Percentiles rank a stretch among this genome's conserved stretches.
Conservation (phyloP, 2,888 invertebrate genomes). For the Cryptocheilus praepositus region DNA sequence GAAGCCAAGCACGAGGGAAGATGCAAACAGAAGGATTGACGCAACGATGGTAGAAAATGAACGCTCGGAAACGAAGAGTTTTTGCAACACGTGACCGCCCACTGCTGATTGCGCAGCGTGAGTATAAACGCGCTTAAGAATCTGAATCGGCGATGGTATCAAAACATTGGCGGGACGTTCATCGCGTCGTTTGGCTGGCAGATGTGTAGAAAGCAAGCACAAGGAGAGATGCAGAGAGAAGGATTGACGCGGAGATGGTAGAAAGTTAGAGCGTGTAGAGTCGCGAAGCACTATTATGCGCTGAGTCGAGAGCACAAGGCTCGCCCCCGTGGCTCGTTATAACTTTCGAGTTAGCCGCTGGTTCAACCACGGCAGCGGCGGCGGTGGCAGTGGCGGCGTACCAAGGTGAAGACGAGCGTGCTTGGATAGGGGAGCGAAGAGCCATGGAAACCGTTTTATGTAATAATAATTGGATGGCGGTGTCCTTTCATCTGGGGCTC, state of each 20-base stretch:
- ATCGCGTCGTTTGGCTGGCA: no score
- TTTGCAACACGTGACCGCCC: no score
- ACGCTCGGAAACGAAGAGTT: no score
- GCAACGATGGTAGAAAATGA: conserved; percentile 9
- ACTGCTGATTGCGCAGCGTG: no score
- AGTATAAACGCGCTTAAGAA: no score
- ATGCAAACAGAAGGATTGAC: no score
- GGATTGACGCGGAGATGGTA: conserved; percentile 11
- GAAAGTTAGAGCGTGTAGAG: conserved; percentile 36
- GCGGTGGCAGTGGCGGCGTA: no score
- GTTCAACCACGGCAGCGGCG: conserved; percentile 43
- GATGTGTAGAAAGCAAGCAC: neutral
- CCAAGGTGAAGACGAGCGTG: conserved; percentile 62
- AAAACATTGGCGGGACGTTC: no score
- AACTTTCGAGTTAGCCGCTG: conserved; percentile 66
- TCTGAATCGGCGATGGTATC: no score
- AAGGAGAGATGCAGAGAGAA: conserved; percentile 4
- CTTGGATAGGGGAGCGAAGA: conserved; percentile 50
- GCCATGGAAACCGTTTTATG: conserved; percentile 67
- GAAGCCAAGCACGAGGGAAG: no score
- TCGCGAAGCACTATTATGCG: conserved; percentile 55
- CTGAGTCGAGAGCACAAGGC: conserved; percentile 56
- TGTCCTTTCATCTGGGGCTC: conserved; percentile 67
- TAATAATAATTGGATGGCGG: conserved; percentile 72
- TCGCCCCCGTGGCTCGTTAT: conserved; percentile 63